Evolutionary conservation across 2,113 vertebrate genomes (phyloP), one percentile per base, ranked within the genome.

Genomic region (Macquaria ambigua): DNA sequence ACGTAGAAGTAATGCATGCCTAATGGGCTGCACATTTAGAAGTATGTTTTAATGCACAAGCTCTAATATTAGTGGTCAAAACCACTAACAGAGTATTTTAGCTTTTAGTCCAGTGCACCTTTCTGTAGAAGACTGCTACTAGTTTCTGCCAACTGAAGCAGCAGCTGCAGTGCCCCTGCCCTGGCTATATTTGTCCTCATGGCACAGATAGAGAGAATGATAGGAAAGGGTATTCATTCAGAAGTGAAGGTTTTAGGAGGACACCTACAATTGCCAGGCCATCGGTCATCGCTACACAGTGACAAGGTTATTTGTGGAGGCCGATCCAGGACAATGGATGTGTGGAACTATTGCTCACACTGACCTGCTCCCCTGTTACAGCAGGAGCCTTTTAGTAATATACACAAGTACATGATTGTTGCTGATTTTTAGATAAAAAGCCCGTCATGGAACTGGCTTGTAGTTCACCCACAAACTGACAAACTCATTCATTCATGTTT

Each of bases 121-220:
- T 62, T 83, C 62, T 75, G 41, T 69, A 48, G 75, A 87, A 79
- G 18, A 70, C 41, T 71, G 73, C 28, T 39, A n/a, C 74, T 73
- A 52, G 55, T 81, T 82, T 84, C 43, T 84, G 71, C 56, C 61
- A 62, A 58, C 52, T 28, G 61, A 85, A 50, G 77, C 55, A 78
- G 81, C 87, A 91, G 88, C 84, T 82, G 83, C 72, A 75, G 62
- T 82, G 69, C 28, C 74, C 64, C 67, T 88, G 64, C 53, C 58
- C 86, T 81, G 78, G 85, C 85, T 93, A 90, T 88, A 92, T 93
- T 90, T 93, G 90, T 92, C 87, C 86, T 87, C 69, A 76, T 90
- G 88, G 87, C 89, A 94, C 88, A 89, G 79, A 90, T 70, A 78
- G 79, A 80, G 69, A 79, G 81, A 90, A 84, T 86, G 77, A 90